phyloP scores from a whole-genome alignment of 2,888 invertebrate species.

The Arctia plantaginis region DNA sequence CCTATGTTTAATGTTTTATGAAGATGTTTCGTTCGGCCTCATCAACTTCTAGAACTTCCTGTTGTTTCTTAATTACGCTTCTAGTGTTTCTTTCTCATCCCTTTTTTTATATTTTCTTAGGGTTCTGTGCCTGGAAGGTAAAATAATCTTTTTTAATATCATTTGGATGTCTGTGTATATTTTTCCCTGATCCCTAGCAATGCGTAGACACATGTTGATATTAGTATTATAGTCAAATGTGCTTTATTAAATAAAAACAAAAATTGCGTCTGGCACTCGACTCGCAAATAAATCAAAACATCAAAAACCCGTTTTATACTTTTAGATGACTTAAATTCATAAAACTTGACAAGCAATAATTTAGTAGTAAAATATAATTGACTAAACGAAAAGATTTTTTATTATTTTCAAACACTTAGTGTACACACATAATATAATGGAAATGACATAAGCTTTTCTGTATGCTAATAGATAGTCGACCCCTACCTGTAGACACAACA shows the following conservation, averaged over 20 bases:
- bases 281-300: not conserved
- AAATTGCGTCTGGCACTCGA: too few species aligned
- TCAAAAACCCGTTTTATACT: not conserved
- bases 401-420: not conserved
- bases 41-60: slow-evolving; percentile 53
- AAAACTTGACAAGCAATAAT: not conserved
- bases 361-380: not conserved
- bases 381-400: not conserved
- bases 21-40: slow-evolving; percentile 52
- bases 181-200: not conserved
- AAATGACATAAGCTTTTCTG: not conserved
- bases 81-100: slow-evolving; percentile 37
- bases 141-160: not conserved
- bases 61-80: slow-evolving; percentile 48
- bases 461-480: not conserved
- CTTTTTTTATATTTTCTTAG: slow-evolving; percentile 24
- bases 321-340: not conserved
- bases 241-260: too few species aligned
- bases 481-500: not conserved
- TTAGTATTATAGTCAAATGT: too few species aligned
- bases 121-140: slow-evolving; percentile 6
- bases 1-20: slow-evolving; percentile 52
- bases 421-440: too few species aligned
- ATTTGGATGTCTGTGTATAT: too few species aligned
- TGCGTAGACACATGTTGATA: not conserved